Conservation (phyloP, 1,140 invertebrate species). For the Ganaspis sp. region DNA sequence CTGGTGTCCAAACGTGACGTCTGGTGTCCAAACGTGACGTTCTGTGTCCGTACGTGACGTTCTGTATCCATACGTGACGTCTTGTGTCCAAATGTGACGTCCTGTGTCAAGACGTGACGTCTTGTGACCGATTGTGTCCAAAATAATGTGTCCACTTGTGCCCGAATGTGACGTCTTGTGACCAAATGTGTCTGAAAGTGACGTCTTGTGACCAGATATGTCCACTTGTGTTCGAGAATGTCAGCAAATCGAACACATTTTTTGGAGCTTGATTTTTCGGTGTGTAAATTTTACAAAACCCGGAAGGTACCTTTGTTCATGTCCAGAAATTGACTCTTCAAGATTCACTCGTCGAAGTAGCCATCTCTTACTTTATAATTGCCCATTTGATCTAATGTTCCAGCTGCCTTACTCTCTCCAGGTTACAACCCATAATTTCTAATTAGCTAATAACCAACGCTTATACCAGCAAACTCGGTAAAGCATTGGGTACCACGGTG, state of each 20-base stretch:
- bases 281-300: neutral
- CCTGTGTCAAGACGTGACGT: too few species aligned
- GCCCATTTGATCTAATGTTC: conserved; percentile 18
- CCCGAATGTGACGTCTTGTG: too few species aligned
- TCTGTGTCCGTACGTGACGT: too few species aligned
- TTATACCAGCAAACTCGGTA: conserved; percentile 23
- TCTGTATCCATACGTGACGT: too few species aligned
- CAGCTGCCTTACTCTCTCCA: conserved; percentile 8
- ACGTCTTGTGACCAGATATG: too few species aligned
- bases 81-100: too few species aligned
- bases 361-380: conserved; percentile 24
- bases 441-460: conserved; percentile 27
- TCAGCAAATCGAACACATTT: neutral
- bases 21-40: too few species aligned
- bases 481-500: neutral
- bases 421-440: conserved; percentile 29
- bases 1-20: too few species aligned
- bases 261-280: neutral
- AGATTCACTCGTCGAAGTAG: conserved; percentile 4
- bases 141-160: too few species aligned
- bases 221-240: too few species aligned
- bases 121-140: too few species aligned
- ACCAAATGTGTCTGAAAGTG: too few species aligned
- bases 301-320: neutral
- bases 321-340: conserved; percentile 4